Percentiles rank a stretch among this genome's conserved stretches.
phyloP scores from a whole-genome alignment of 2,113 vertebrate species.

The Toxostoma redivivum region DNA sequence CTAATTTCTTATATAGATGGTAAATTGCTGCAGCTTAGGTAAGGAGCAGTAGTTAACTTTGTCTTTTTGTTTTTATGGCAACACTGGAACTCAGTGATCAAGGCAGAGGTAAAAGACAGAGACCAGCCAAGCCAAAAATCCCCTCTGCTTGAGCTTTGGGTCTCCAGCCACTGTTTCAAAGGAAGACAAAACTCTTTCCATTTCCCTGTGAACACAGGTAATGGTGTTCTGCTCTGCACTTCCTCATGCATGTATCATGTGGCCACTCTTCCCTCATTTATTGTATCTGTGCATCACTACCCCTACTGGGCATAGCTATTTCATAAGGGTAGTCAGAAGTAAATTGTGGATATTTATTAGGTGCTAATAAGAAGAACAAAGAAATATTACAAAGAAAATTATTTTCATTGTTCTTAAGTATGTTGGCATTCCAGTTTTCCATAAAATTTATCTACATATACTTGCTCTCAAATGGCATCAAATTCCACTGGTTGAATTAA shows the following conservation, averaged over 20 bases:
- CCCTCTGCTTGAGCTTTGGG: not conserved
- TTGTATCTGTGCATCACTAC: rapidly evolving
- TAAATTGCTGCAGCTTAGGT: not conserved
- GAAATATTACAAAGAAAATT: not conserved
- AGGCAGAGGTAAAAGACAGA: not conserved
- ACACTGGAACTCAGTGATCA: not conserved
- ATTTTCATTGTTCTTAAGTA: not conserved
- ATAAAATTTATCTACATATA: not conserved
- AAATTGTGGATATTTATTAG: not conserved
- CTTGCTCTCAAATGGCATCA: not conserved
- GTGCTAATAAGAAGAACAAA: not conserved
- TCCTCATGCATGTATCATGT: rapidly evolving
- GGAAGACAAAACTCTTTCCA: not conserved
- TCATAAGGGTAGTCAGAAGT: not conserved
- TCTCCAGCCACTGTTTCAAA: not conserved
- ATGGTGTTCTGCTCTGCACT: not conserved
- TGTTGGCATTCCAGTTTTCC: not conserved
- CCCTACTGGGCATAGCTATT: not conserved
- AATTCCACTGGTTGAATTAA: not conserved
- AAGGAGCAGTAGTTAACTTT: not conserved
- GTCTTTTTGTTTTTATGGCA: not conserved
- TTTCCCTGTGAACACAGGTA: not conserved
- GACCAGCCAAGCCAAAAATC: not conserved
- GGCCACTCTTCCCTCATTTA: not conserved
- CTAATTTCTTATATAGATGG: not conserved